These are phyloP conservation scores for Apotomis turbidana DNA, from an alignment of 2,888 invertebrate genomes.

Conservation along the genomic window DNA sequence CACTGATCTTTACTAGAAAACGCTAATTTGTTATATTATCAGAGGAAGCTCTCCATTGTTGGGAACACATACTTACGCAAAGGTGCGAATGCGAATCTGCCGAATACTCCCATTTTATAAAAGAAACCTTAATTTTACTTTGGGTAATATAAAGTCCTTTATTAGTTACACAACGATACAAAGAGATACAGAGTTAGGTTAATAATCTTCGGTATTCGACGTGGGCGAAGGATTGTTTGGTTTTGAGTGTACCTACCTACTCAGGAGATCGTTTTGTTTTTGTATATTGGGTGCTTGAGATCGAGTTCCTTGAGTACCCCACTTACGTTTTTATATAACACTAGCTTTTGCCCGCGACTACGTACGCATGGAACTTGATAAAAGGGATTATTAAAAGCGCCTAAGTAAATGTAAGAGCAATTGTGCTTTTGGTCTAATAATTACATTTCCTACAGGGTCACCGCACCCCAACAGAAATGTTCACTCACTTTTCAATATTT, in stretches of 20 bases:
- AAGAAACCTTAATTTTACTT: constrained; percentile 1
- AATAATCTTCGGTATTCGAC: not conserved
- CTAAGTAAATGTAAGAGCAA: no score
- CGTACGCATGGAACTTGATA: no score
- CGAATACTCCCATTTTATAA: not conserved
- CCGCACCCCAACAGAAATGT: no score
- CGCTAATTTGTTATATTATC: not conserved
- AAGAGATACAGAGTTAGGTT: not conserved
- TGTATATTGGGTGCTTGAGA: constrained; percentile 18
- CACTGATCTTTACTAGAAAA: constrained; percentile 15
- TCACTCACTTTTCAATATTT: no score
- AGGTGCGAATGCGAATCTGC: constrained; percentile 6
- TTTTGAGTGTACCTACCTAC: constrained; percentile 17
- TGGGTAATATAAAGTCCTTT: not conserved
- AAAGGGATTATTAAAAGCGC: no score
- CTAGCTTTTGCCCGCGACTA: no score
- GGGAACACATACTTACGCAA: constrained; percentile 5
- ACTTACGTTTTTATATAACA: not conserved
- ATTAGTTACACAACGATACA: not conserved
- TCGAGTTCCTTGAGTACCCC: constrained; percentile 7
- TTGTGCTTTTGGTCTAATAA: no score
- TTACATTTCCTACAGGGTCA: no score
- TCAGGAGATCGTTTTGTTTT: constrained; percentile 21
- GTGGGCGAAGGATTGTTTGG: constrained; percentile 33
- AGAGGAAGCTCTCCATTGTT: no score